Base-by-base conservation (phyloP, 2,888 invertebrate species). In the Oxyscelio sp. region DNA sequence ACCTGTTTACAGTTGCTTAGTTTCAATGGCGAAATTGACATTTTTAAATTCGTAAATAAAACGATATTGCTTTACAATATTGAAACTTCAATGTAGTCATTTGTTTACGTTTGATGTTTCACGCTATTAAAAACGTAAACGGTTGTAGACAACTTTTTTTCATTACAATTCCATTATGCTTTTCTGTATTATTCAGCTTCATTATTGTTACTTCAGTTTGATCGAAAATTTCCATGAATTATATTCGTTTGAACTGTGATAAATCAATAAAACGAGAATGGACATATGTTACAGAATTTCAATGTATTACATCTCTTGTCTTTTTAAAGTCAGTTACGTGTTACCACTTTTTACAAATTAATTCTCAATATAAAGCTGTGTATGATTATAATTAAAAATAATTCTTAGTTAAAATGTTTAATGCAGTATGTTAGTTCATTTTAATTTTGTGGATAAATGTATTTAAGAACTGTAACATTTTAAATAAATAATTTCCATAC, bases 211-310 rank as follows among this genome's bases (percentile, higher is more conserved):
- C 74, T 54, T 43, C 54, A 31, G 43, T 63, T 54, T 63, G 63
- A 54, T 74, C 54, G 74, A 63, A 63, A 74, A 54, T 74, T 74
- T 74, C 34, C 34, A 59, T 21, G 73, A 63, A 54, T 54, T 63
- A 40, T 63, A 63, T 74, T 74, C 56, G 56, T 54, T 56, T 54
- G 63, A 74, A 24, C 56, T 56, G 45, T 17, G 63, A 74, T 56
- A 63, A 74, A 63, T 74, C 54, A 65, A 74, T 74, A 56, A 65
- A 74, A 74, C 31, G 21, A 15, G 52, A 27, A 73, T 63, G 52
- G 61, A 63, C 43, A 40, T 54, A 61, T 24, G 61, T 43, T 73
- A 59, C 43, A 21, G 52, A 73, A 61, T 61, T 73, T 40, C 59
- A 27, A 56, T 27, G 40, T 17, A 58, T 71, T 58, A 58, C 43